phyloP scores from a whole-genome alignment of 2,113 vertebrate species.

The Mionectes macconnelli region DNA sequence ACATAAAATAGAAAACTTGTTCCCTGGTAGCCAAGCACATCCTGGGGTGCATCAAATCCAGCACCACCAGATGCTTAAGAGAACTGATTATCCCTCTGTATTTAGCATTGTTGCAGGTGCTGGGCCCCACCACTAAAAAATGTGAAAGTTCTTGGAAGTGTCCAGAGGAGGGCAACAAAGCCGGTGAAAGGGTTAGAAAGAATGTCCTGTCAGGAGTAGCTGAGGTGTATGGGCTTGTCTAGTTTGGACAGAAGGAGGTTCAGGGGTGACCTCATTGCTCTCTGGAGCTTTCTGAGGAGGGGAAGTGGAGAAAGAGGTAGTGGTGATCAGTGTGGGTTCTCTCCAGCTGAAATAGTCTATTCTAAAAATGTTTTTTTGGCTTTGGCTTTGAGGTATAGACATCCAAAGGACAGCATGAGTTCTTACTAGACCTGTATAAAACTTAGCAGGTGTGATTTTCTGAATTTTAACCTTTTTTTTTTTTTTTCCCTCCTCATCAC shows the following conservation, averaged over 20 bases:
- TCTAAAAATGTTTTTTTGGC: background rate
- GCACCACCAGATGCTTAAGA: background rate
- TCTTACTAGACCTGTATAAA: background rate
- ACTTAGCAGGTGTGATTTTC: background rate
- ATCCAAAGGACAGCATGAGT: background rate
- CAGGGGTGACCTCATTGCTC: background rate
- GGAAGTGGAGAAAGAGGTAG: background rate
- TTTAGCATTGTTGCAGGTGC: rapidly evolving
- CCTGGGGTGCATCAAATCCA: background rate
- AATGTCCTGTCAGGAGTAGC: rapidly evolving
- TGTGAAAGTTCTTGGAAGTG: background rate
- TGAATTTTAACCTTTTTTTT: background rate
- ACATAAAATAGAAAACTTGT: background rate
- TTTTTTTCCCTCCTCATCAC: background rate
- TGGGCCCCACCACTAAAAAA: background rate
- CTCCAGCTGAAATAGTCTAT: background rate
- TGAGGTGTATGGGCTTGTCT: background rate
- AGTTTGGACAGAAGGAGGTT: background rate
- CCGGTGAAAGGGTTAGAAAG: background rate
- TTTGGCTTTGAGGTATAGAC: background rate
- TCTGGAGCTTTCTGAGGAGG: background rate
- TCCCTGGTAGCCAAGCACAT: background rate
- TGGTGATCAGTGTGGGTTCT: rapidly evolving
- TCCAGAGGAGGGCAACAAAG: background rate
- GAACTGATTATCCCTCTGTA: background rate